These are phyloP conservation scores for Pristionchus pacificus DNA, from an alignment of 1,140 invertebrate species.

Conservation along the genomic window DNA sequence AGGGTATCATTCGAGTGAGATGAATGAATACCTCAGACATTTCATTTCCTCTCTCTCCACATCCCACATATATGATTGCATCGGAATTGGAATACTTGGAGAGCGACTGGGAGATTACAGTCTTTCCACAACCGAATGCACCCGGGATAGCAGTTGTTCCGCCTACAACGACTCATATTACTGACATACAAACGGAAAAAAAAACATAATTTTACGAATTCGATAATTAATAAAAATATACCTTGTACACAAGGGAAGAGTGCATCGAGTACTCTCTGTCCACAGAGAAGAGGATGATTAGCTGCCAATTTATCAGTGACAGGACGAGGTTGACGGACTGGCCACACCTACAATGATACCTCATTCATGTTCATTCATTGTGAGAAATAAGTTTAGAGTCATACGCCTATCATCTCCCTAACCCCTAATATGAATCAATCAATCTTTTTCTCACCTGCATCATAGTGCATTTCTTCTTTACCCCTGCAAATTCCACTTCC, in stretches of 20 bases:
- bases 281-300: slow-evolving; percentile 91
- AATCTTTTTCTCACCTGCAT: too few species aligned
- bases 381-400: too few species aligned
- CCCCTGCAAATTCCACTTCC: slow-evolving; percentile 94
- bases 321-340: slow-evolving; percentile 89
- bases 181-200: too few species aligned
- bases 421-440: too few species aligned
- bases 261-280: slow-evolving; percentile 90
- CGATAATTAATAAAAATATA: slow-evolving; percentile 62
- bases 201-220: neutral
- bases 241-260: slow-evolving; percentile 97
- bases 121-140: slow-evolving; percentile 94
- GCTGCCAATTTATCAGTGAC: slow-evolving; percentile 92
- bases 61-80: slow-evolving; percentile 96
- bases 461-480: slow-evolving; percentile 84
- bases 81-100: slow-evolving; percentile 99
- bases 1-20: too few species aligned
- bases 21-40: slow-evolving; percentile 85
- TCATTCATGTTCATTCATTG: too few species aligned
- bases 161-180: neutral
- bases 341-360: slow-evolving; percentile 68
- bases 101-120: slow-evolving; percentile 93
- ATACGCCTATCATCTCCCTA: too few species aligned
- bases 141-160: slow-evolving; percentile 56
- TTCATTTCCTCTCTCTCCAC: slow-evolving; percentile 79